phyloP scores from a whole-genome alignment of 1,140 invertebrate species.

The Diorhabda sublineata region DNA sequence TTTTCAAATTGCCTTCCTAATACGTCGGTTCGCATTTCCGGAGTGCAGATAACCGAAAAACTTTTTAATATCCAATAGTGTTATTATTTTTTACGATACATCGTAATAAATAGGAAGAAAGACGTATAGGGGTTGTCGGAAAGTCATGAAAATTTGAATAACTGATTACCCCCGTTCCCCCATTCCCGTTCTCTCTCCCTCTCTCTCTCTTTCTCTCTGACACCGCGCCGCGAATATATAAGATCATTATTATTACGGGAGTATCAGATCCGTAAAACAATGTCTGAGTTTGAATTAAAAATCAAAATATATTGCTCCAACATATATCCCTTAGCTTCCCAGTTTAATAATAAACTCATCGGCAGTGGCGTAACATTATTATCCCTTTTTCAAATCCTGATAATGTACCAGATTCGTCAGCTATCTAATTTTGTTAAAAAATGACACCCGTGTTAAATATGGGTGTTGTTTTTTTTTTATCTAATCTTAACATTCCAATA shows the following conservation, averaged over 20 bases:
- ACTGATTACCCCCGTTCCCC: conserved; percentile 20
- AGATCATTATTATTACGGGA: conserved; percentile 38
- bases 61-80: conserved; percentile 20
- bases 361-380: conserved; percentile 20
- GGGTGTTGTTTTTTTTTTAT: too few relatives aligned
- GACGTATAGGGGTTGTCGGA: conserved; percentile 16
- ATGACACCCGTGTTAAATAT: too few relatives aligned
- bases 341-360: conserved; percentile 36
- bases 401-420: too few relatives aligned
- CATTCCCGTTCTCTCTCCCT: conserved; percentile 6
- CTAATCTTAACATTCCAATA: too few relatives aligned
- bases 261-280: conserved; percentile 42
- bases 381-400: too few relatives aligned
- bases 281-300: conserved; percentile 45
- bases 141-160: conserved; percentile 24
- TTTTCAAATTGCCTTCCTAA: conserved; percentile 12
- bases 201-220: conserved; percentile 8
- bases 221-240: conserved; percentile 17
- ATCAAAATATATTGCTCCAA: conserved; percentile 45
- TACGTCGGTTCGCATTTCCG: conserved; percentile 5
- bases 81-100: conserved; percentile 23
- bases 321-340: conserved; percentile 35
- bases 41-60: conserved; percentile 16
- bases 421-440: too few relatives aligned
- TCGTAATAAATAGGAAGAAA: conserved; percentile 19